Percentiles rank a stretch among this genome's conserved stretches.
Evolutionary conservation across 1,140 invertebrate genomes (phyloP).

Genomic region (Drosophila gunungcola): DNA sequence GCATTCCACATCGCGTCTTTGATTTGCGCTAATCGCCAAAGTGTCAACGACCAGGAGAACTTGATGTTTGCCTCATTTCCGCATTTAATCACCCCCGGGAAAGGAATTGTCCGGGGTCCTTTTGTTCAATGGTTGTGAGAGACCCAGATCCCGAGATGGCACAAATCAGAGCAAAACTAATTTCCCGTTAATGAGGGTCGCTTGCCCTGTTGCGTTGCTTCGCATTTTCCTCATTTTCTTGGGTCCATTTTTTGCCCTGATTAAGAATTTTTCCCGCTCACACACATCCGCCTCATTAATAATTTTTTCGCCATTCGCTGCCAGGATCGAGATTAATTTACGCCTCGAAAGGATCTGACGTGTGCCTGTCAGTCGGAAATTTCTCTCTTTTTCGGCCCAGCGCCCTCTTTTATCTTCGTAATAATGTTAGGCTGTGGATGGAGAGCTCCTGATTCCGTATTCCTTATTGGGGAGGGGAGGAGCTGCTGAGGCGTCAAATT

Average conservation of each 20-base stretch:
- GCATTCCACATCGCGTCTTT: conserved; percentile 47
- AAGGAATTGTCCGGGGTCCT: conserved; percentile 4
- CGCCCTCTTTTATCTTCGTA: conserved; percentile 64
- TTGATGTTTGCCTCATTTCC: conserved; percentile 72
- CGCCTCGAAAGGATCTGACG: conserved; percentile 66
- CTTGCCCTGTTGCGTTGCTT: conserved; percentile 43
- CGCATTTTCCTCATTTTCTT: conserved; percentile 24
- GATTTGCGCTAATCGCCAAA: conserved; percentile 75
- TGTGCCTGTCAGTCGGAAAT: conserved; percentile 73
- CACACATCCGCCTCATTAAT: conserved; percentile 77
- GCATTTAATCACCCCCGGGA: conserved; percentile 70
- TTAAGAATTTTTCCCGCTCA: conserved; percentile 65
- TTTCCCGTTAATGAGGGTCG: conserved; percentile 83
- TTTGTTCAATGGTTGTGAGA: conserved; percentile 45
- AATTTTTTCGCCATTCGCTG: conserved; percentile 62
- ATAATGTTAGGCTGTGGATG: conserved; percentile 14
- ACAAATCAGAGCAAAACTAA: conserved; percentile 77
- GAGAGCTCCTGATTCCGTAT: conserved; percentile 3
- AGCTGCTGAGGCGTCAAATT: conserved; percentile 73
- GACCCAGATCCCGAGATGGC: conserved; percentile 44
- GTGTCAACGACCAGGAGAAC: conserved; percentile 59
- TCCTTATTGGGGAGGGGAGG: neutral
- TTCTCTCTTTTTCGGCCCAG: conserved; percentile 24
- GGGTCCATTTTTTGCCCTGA: conserved; percentile 28
- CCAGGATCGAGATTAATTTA: conserved; percentile 74